Conservation (phyloP, 2,113 vertebrate genomes). For the Phylloscopus trochiloides region DNA sequence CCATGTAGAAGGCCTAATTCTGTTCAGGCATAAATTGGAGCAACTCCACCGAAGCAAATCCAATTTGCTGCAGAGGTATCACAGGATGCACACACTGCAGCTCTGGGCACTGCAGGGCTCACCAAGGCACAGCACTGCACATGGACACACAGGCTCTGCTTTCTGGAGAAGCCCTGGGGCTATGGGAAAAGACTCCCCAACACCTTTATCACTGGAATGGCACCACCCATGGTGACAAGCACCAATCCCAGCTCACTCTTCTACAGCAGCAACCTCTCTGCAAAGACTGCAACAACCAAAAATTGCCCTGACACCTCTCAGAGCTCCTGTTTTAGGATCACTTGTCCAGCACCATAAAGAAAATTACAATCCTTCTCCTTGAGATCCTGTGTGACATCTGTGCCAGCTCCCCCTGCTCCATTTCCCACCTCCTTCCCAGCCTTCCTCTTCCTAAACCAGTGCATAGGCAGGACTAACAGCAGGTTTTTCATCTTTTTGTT, state of each 20-base stretch:
- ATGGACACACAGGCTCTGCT: neutral
- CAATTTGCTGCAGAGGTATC: neutral
- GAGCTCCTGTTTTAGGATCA: neutral
- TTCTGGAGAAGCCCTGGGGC: neutral
- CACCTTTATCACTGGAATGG: neutral
- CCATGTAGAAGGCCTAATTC: slow-evolving; percentile 47
- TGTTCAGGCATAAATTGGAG: slow-evolving; percentile 54
- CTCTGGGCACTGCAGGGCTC: neutral
- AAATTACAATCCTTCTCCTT: neutral
- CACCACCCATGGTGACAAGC: neutral
- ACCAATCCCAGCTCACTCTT: neutral
- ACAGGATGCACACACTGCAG: neutral
- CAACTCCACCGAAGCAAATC: slow-evolving; percentile 24
- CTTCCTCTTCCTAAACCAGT: neutral
- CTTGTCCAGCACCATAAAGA: neutral
- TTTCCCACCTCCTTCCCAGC: neutral
- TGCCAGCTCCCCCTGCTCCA: neutral
- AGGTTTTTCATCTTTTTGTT: neutral
- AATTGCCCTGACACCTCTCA: neutral
- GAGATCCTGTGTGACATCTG: accelerated
- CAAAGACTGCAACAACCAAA: neutral
- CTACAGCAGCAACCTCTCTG: neutral
- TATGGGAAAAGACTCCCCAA: neutral
- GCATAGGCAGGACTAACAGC: neutral
- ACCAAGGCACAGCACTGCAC: neutral